Conservation (phyloP, 2,797 vertebrate genomes). For the Cyprinella venusta region DNA sequence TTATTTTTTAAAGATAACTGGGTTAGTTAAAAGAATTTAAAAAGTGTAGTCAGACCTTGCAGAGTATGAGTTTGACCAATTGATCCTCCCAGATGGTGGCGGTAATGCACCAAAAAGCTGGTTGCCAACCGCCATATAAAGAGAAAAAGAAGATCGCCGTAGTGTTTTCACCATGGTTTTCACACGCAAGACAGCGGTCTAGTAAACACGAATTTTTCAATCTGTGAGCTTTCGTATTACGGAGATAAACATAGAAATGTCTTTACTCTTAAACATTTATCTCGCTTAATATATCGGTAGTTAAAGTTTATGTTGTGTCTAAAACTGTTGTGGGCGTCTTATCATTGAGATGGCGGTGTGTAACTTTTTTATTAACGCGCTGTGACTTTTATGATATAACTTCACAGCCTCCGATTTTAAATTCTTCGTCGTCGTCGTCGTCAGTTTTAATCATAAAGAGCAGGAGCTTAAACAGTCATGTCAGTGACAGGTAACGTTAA, state of each 20-base stretch:
- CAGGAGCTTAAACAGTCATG: conserved; percentile 5
- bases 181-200: not conserved
- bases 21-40: too few species aligned
- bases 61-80: too few species aligned
- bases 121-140: too few species aligned
- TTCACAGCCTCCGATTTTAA: not conserved
- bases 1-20: too few species aligned
- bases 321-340: not conserved
- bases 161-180: not conserved
- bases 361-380: not conserved
- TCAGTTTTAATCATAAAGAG: not conserved
- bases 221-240: not conserved
- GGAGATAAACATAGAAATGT: not conserved
- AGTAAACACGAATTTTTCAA: not conserved
- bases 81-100: too few species aligned
- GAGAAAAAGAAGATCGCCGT: too few species aligned
- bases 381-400: not conserved
- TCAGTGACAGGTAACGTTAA: conserved; percentile 7
- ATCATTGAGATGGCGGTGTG: not conserved
- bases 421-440: not conserved
- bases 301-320: not conserved
- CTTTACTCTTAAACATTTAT: not conserved
- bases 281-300: not conserved
- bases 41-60: too few species aligned
- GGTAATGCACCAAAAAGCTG: too few species aligned